A percentile compares a stretch with the other conserved stretches of the same genome.
phyloP scores from a whole-genome alignment of 2,888 invertebrate genomes.

The Muschampia plurimacula region DNA sequence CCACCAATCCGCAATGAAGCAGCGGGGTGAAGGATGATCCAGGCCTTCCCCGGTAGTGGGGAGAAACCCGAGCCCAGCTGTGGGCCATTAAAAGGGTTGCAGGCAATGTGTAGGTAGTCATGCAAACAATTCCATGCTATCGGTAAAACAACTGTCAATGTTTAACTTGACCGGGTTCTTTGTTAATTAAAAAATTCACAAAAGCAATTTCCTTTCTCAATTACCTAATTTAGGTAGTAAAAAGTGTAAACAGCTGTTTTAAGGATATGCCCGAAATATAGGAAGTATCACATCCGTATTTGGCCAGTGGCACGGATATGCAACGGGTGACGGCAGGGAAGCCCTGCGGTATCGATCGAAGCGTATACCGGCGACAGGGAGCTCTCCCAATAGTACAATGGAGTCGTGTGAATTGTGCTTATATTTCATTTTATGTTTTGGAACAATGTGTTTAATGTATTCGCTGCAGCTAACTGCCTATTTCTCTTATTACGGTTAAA shows the following conservation, averaged over 20 bases:
- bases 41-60: too few species aligned
- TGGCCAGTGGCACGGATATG: slow-evolving; percentile 17
- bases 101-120: too few species aligned
- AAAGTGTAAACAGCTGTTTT: background rate
- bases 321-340: slow-evolving; percentile 24
- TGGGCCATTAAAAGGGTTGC: too few species aligned
- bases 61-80: too few species aligned
- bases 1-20: too few species aligned
- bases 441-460: background rate
- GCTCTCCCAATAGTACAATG: slow-evolving; percentile 15
- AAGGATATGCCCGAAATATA: background rate
- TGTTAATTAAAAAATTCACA: background rate
- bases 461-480: background rate
- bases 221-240: background rate
- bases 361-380: slow-evolving; percentile 42
- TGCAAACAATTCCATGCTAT: too few species aligned
- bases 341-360: slow-evolving; percentile 44
- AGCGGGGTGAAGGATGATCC: too few species aligned
- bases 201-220: background rate
- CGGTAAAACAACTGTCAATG: background rate
- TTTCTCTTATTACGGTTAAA: too few species aligned
- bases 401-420: slow-evolving; percentile 8
- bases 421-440: background rate
- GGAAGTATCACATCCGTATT: slow-evolving; percentile 22
- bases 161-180: background rate